These are phyloP conservation scores for Campylomormyrus tamandua DNA, from an alignment of 2,113 vertebrate genomes.

Conservation along the genomic window DNA sequence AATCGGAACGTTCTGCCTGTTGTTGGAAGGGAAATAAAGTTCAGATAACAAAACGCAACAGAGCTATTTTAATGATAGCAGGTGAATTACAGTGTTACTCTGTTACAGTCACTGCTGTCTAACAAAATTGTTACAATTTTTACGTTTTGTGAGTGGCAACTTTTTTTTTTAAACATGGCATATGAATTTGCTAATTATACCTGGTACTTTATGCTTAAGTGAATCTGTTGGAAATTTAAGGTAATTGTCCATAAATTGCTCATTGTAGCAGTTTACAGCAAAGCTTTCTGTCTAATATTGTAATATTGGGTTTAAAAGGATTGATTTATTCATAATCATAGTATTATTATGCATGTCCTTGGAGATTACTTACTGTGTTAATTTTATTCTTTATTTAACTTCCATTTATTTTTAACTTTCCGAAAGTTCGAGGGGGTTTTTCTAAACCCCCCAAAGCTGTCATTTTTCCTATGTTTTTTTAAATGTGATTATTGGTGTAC, in stretches of 20 bases:
- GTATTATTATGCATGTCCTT: neutral
- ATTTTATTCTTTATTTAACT: neutral
- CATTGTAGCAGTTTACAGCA: neutral
- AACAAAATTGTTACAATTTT: neutral
- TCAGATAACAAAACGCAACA: conserved; percentile 6
- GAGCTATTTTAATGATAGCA: neutral
- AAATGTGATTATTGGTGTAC: neutral
- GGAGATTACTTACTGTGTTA: neutral
- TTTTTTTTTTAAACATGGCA: neutral
- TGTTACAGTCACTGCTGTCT: neutral
- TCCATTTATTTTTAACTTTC: neutral
- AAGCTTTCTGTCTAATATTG: neutral
- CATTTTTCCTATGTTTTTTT: neutral
- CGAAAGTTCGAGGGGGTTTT: neutral
- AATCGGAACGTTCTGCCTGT: conserved; percentile 28
- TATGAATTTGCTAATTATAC: neutral
- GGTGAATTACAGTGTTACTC: neutral
- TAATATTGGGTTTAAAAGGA: neutral
- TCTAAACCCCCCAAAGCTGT: neutral
- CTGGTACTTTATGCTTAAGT: neutral
- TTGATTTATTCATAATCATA: neutral
- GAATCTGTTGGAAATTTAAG: neutral
- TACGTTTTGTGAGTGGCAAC: neutral
- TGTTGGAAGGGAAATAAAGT: conserved; percentile 36
- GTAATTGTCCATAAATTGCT: neutral